phyloP scores from a whole-genome alignment of 2,113 vertebrate species.

The Etheostoma spectabile region DNA sequence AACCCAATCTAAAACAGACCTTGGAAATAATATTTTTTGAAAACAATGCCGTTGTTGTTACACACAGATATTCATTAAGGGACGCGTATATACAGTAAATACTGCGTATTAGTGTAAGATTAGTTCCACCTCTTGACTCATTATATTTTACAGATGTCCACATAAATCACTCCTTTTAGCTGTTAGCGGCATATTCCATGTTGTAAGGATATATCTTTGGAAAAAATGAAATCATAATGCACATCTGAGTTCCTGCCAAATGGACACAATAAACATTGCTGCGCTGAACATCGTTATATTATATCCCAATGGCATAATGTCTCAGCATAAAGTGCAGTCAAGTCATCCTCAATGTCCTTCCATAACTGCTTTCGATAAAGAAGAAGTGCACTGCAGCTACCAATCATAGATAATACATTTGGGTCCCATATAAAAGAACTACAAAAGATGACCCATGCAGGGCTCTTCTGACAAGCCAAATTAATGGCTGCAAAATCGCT shows the following conservation, averaged over 20 bases:
- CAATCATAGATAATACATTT: conserved; percentile 59
- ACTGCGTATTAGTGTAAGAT: conserved; percentile 39
- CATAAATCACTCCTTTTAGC: conserved; percentile 30
- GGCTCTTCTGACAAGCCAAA: conserved; percentile 39
- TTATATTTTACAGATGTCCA: conserved; percentile 44
- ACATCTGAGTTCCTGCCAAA: conserved; percentile 69
- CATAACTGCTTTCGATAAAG: conserved; percentile 61
- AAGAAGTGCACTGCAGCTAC: conserved; percentile 56
- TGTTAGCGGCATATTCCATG: conserved; percentile 24
- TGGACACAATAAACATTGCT: conserved; percentile 66
- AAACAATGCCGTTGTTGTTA: conserved; percentile 13
- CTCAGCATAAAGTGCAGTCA: conserved; percentile 63
- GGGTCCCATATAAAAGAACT: conserved; percentile 37
- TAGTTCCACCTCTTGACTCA: conserved; percentile 23
- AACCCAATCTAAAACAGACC: conserved; percentile 38
- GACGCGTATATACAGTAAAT: conserved; percentile 11
- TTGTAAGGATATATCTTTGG: conserved; percentile 38
- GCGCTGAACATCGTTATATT: conserved; percentile 56
- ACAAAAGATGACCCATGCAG: conserved; percentile 43
- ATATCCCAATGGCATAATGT: conserved; percentile 64
- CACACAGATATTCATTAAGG: not conserved
- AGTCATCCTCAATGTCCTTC: conserved; percentile 63
- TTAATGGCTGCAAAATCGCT: conserved; percentile 32
- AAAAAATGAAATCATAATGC: conserved; percentile 69
- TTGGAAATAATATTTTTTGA: not conserved